Conservation (phyloP, 2,113 vertebrate species). For the Rhinogobius similis region DNA sequence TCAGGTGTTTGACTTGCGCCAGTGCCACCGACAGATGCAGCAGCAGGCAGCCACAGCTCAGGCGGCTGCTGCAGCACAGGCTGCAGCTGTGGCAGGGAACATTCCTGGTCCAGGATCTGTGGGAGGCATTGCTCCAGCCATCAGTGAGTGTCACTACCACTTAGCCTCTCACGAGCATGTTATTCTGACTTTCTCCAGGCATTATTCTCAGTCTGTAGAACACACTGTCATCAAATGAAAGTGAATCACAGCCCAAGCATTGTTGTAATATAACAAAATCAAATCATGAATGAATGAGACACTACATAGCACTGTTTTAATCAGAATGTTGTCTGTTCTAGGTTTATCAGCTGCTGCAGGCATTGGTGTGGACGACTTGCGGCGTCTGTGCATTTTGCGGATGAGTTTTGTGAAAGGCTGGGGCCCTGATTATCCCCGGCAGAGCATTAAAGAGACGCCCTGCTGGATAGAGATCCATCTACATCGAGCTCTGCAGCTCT, state of each 20-base stretch:
- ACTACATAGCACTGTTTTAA: not conserved
- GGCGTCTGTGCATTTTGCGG: conserved; percentile 91
- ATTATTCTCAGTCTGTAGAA: not conserved
- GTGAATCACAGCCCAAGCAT: not conserved
- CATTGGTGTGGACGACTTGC: conserved; percentile 94
- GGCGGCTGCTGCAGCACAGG: conserved; percentile 92
- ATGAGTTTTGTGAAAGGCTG: conserved; percentile 99
- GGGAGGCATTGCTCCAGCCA: conserved; percentile 95
- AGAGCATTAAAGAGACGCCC: conserved; percentile 97
- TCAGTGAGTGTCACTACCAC: conserved; percentile 84
- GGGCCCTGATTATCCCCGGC: conserved; percentile 95
- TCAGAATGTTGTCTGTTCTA: conserved; percentile 42
- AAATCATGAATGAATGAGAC: not conserved
- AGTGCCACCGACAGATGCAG: conserved; percentile 98
- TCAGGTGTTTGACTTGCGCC: conserved; percentile 96
- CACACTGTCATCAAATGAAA: not conserved
- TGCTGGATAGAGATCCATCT: conserved; percentile 99
- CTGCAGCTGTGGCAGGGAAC: conserved; percentile 93
- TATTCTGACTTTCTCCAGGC: conserved; percentile 21
- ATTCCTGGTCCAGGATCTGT: conserved; percentile 96
- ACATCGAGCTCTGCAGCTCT: conserved; percentile 93
- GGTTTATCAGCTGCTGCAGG: conserved; percentile 94
- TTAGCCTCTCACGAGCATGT: conserved; percentile 21
- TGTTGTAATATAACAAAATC: too few species aligned
- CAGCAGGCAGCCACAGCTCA: conserved; percentile 97